Evolutionary conservation across 2,888 invertebrate genomes (phyloP).

Genomic region (Pterostichus madidus): DNA sequence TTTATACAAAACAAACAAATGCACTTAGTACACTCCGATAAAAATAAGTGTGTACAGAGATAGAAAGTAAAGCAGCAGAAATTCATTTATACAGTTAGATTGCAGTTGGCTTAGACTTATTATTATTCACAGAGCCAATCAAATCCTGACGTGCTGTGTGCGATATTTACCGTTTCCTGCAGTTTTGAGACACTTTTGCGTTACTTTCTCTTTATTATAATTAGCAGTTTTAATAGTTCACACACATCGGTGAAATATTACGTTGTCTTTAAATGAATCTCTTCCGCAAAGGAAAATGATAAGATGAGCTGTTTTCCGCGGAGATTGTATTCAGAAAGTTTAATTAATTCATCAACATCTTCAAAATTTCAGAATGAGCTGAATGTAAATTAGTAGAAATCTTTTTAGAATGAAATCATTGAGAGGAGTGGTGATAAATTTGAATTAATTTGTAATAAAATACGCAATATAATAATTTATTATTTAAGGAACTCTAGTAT

Average conservation of each 20-base stretch:
- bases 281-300: slow-evolving; percentile 25
- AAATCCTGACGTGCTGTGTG: slow-evolving; percentile 41
- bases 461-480: neutral
- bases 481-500: too few relatives aligned
- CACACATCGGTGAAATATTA: slow-evolving; percentile 38
- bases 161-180: slow-evolving; percentile 42
- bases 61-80: slow-evolving; percentile 35
- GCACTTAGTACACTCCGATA: slow-evolving; percentile 17
- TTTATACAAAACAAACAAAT: slow-evolving; percentile 50
- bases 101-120: slow-evolving; percentile 35
- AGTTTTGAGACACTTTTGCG: slow-evolving; percentile 40
- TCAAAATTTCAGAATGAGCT: neutral
- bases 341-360: slow-evolving; percentile 15
- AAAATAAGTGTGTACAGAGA: slow-evolving; percentile 25
- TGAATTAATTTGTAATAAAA: slow-evolving; percentile 23
- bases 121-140: slow-evolving; percentile 47
- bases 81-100: slow-evolving; percentile 24
- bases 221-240: slow-evolving; percentile 53
- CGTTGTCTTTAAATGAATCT: neutral
- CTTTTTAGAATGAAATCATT: slow-evolving; percentile 13
- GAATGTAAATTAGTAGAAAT: slow-evolving; percentile 38
- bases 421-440: slow-evolving; percentile 11
- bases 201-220: slow-evolving; percentile 53
- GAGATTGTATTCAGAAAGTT: slow-evolving; percentile 27
- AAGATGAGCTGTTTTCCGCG: neutral